Base-by-base conservation (phyloP, 2,888 invertebrate species). In the Hirtodrosophila histrioides region DNA sequence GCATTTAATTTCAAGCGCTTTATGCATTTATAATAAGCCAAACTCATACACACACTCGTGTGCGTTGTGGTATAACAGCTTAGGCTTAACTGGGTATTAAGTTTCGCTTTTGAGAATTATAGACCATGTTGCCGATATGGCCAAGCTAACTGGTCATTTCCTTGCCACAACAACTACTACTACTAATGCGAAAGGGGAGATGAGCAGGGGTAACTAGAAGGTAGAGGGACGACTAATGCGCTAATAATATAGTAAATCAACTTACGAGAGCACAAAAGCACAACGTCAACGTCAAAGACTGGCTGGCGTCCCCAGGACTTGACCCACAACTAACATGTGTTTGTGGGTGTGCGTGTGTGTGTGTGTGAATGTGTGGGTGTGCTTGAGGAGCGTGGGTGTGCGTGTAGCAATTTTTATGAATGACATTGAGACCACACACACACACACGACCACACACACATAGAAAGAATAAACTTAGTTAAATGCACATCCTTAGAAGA, bases 381-480 rank as follows among this genome's bases (percentile, higher is more conserved):
- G n/a, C n/a, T 31, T 7, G 1, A 7, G 8, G 1, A 7, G 40
- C 17, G 49, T 53, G 39, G 62, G 46, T 29, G 49, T 9, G 44
- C 35, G 60, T 68, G 65, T 29, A 66, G 66, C 69, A 68, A 78
- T 80, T 83, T 83, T 83, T 83, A 83, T 83, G 83, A 83, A 83
- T 83, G 83, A 76, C 83, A 83, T 83, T 83, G 83, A 82, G 65
- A 17, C 17, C 76, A 45, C 46, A 62, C 63, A 57, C 50, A 37
- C 11, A 37, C 24, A 46, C 39, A 44, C 27, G 6, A 5, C 3
- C 27, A 27, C 27, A 27, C 27, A 27, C 7, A 31, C 31, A 31
- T 4, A 31, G 7, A 8, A 27, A 27, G 6, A 49, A 53, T 48
- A 54, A 44, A 11, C 45, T 46, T 50, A 50, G 41, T 12, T 41